Percentiles rank a stretch among this genome's conserved stretches.
Conservation (phyloP, 2,888 invertebrate species). For the Temnothorax ravouxi region DNA sequence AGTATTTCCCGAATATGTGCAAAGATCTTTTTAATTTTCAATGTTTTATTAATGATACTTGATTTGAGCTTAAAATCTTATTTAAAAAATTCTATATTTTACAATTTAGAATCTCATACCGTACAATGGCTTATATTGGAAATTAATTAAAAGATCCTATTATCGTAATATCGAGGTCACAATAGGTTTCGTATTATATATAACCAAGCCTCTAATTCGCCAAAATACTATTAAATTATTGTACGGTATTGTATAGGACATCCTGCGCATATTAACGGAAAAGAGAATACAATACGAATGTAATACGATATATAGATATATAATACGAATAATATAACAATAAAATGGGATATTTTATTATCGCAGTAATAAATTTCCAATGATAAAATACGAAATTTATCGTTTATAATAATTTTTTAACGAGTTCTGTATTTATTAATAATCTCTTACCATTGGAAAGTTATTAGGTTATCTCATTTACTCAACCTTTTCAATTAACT, state of each 20-base stretch:
- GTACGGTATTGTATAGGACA: background rate
- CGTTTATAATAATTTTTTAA: slow-evolving; percentile 10
- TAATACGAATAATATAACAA: background rate
- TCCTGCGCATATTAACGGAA: slow-evolving; percentile 15
- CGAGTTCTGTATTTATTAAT: background rate
- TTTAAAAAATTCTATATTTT: background rate
- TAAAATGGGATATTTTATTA: background rate
- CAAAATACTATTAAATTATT: slow-evolving; percentile 22
- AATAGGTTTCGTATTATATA: background rate
- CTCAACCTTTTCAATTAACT: slow-evolving; percentile 20
- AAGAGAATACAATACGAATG: background rate
- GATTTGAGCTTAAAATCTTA: background rate
- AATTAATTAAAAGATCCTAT: slow-evolving; percentile 16
- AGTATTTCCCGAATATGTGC: background rate
- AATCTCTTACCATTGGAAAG: slow-evolving; percentile 11
- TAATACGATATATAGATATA: background rate
- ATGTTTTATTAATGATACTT: background rate
- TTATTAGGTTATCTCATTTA: slow-evolving; percentile 1
- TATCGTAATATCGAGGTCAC: background rate
- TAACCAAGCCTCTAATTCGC: background rate
- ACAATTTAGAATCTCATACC: background rate
- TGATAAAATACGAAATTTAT: slow-evolving; percentile 5
- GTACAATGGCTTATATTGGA: background rate
- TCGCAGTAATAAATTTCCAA: background rate
- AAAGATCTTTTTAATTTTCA: background rate